Conservation (phyloP, 2,888 invertebrate genomes). For the Omphaloscelis lunosa region DNA sequence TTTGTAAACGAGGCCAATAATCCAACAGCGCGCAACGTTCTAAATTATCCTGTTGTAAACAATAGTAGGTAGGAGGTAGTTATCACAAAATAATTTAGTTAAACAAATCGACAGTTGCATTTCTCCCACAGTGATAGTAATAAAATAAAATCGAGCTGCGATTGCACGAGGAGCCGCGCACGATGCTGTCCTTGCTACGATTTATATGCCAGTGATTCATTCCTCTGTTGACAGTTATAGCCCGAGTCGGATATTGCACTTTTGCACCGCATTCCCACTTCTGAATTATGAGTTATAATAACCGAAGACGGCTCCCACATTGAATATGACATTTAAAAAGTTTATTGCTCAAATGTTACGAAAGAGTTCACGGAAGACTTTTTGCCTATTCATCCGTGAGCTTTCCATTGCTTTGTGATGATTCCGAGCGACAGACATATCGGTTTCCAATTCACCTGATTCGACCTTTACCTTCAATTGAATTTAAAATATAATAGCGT, state of each 20-base stretch:
- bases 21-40: slow-evolving; percentile 38
- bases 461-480: slow-evolving; percentile 71
- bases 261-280: slow-evolving; percentile 84
- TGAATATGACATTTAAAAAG: slow-evolving; percentile 59
- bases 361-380: slow-evolving; percentile 52
- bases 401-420: slow-evolving; percentile 74
- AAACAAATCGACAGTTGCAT: slow-evolving; percentile 81
- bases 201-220: slow-evolving; percentile 89
- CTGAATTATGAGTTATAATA: slow-evolving; percentile 86
- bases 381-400: slow-evolving; percentile 74
- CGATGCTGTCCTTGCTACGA: slow-evolving; percentile 82
- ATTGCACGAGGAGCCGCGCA: slow-evolving; percentile 77
- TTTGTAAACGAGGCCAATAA: slow-evolving; percentile 44
- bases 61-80: slow-evolving; percentile 65
- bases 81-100: slow-evolving; percentile 82
- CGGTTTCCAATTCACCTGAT: slow-evolving; percentile 63
- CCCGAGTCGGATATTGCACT: slow-evolving; percentile 87
- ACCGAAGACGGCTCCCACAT: slow-evolving; percentile 76
- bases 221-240: slow-evolving; percentile 87
- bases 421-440: slow-evolving; percentile 47
- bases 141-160: slow-evolving; percentile 84
- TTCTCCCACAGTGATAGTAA: slow-evolving; percentile 78
- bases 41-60: slow-evolving; percentile 70
- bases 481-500: slow-evolving; percentile 73
- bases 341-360: slow-evolving; percentile 44